Evolutionary conservation across 23 tunicate species (phyloP), one percentile per base, ranked within the genome.

Genomic region (Halocynthia roretzi): DNA sequence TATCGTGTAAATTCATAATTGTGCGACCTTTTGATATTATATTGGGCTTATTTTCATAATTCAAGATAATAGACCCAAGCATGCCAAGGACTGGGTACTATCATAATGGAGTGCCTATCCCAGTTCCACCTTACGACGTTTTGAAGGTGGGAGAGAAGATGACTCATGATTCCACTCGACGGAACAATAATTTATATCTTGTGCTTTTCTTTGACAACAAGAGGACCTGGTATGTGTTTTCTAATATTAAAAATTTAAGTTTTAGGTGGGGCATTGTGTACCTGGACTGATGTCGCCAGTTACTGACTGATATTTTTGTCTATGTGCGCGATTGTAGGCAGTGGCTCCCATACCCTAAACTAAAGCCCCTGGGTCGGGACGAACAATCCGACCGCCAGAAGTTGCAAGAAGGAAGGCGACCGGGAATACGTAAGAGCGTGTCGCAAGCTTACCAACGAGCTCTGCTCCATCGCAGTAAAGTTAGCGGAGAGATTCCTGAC

Each of bases 191-290:
- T 60, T 79, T 85, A n/a, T 92, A 86, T 64, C 88, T 96, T 51
- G 99, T 96, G 50, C 71, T 96, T 62, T 96, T 96, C 68, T 96
- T 96, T 58, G 99, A 96, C 81, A 87, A 95, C 50, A 90, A 87
- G 57, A 83, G 99, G 66, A 96, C 99, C 2, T 96, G 96, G 99
- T 94, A 77, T n/a, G 81, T 76, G n/a, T 10, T 8, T 14, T 17
- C 2, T 48, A 18, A 0, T 0, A 48, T 19, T 67, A 2, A 2
- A 11, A 67, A 21, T 67, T 67, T 14, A 4, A 58, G 63, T 1
- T 14, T n/a, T n/a, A 58, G n/a, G n/a, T 58, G 63, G n/a, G n/a
- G 4, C 17, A 4, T n/a, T 58, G 63, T n/a, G 15, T 58, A 14
- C 63, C 17, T 58, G 62, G 12, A 56, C 11, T 10, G 12, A 56